Evolutionary conservation across 2,888 invertebrate species (phyloP).

Genomic region (Tinea trinotella): DNA sequence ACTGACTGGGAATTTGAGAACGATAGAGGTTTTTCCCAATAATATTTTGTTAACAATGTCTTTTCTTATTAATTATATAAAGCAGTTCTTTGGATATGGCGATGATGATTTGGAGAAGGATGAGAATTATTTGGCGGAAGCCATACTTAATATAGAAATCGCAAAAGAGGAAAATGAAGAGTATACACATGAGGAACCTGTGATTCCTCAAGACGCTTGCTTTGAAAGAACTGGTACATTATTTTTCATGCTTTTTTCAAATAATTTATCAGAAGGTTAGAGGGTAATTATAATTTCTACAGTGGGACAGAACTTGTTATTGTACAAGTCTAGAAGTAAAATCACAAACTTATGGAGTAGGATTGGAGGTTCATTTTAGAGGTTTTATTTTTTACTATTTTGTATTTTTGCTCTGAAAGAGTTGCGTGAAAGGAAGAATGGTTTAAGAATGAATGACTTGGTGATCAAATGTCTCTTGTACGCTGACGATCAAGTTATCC

Average conservation of each 20-base stretch:
- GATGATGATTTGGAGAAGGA: conserved; percentile 27
- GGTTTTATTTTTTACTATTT: too few species aligned
- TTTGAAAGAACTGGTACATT: conserved; percentile 59
- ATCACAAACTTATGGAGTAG: too few species aligned
- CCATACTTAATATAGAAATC: conserved; percentile 51
- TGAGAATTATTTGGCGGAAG: conserved; percentile 49
- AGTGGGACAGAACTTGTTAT: too few species aligned
- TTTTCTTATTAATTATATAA: conserved; percentile 47
- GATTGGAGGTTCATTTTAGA: too few species aligned
- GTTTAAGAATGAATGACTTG: too few species aligned
- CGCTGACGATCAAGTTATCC: too few species aligned
- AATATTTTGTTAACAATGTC: conserved; percentile 46
- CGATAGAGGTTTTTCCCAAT: conserved; percentile 77
- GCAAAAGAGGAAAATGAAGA: conserved; percentile 26
- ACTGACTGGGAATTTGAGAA: conserved; percentile 87
- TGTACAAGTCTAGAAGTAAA: too few species aligned
- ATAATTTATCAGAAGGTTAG: too few species aligned
- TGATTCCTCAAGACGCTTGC: conserved; percentile 29
- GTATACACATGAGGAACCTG: conserved; percentile 21
- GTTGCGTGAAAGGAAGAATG: too few species aligned
- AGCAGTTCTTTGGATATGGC: conserved; percentile 37
- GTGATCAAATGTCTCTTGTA: too few species aligned
- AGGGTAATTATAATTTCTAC: too few species aligned
- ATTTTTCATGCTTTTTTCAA: conserved; percentile 12
- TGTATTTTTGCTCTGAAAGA: too few species aligned